phyloP scores from a whole-genome alignment of 2,888 invertebrate genomes.

The Hedychridium roseum region DNA sequence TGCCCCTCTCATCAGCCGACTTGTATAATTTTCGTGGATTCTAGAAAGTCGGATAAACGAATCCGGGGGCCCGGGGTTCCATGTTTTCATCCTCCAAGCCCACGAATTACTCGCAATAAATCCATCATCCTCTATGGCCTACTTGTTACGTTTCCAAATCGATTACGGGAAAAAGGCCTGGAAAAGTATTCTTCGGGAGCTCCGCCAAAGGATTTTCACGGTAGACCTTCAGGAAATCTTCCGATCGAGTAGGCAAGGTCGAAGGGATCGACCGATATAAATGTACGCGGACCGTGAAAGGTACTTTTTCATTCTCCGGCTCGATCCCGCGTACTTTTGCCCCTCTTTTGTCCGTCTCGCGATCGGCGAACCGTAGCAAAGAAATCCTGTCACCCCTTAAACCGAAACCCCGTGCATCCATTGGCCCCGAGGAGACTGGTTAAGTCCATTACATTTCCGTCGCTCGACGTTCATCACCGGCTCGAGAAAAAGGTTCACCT shows the following conservation, averaged over 20 bases:
- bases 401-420: constrained; percentile 20
- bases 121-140: too few relatives aligned
- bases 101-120: too few relatives aligned
- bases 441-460: constrained; percentile 48
- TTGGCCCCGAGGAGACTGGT: constrained; percentile 42
- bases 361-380: constrained; percentile 7
- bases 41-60: too few relatives aligned
- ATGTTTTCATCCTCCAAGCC: too few relatives aligned
- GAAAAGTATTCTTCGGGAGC: background rate
- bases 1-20: background rate
- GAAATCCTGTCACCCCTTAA: constrained; percentile 22
- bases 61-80: too few relatives aligned
- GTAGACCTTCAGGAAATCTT: constrained; percentile 9
- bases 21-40: too few relatives aligned
- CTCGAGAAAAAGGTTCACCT: constrained; percentile 19
- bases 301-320: constrained; percentile 2
- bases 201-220: constrained; percentile 32
- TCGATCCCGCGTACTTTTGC: background rate
- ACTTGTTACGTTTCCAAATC: too few relatives aligned
- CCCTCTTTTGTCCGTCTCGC: background rate
- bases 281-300: constrained; percentile 9
- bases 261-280: too few relatives aligned
- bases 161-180: too few relatives aligned
- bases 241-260: constrained; percentile 1
- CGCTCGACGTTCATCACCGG: constrained; percentile 38